These are phyloP conservation scores for Anisognathus igniventris DNA, from an alignment of 2,797 vertebrate genomes.

Conservation along the genomic window DNA sequence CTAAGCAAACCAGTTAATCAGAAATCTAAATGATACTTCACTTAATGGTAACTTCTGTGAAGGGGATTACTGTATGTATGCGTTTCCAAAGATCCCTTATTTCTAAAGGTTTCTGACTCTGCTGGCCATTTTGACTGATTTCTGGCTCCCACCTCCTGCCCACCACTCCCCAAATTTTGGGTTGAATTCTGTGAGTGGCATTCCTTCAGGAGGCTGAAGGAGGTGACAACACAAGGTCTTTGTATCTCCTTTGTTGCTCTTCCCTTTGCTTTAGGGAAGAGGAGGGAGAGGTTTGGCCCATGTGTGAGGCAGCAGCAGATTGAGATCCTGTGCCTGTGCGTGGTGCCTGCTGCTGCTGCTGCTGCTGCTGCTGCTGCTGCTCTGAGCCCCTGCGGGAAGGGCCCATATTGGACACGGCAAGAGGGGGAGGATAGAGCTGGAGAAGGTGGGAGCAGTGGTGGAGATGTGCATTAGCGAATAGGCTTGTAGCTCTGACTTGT, in stretches of 20 bases:
- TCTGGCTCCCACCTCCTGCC: neutral
- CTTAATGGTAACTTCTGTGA: neutral
- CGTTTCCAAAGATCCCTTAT: neutral
- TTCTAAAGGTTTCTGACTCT: neutral
- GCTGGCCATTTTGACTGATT: neutral
- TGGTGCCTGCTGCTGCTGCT: neutral
- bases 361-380: neutral
- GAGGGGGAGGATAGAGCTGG: neutral
- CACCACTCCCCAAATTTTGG: neutral
- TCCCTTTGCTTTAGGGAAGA: neutral
- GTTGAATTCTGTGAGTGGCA: neutral
- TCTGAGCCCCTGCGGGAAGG: neutral
- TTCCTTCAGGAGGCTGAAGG: neutral
- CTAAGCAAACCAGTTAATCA: neutral
- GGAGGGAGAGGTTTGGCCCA: neutral
- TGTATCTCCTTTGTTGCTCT: rapidly evolving
- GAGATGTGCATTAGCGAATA: neutral
- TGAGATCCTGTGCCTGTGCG: neutral
- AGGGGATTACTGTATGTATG: neutral
- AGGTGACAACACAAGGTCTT: neutral
- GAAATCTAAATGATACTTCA: neutral
- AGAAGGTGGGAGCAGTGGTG: neutral
- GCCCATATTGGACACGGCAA: neutral
- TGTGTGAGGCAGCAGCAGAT: neutral
- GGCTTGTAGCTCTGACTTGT: neutral